Base-by-base conservation (phyloP, 1,140 invertebrate genomes). In the roundworm (Caenorhabditis elegans) region DNA sequence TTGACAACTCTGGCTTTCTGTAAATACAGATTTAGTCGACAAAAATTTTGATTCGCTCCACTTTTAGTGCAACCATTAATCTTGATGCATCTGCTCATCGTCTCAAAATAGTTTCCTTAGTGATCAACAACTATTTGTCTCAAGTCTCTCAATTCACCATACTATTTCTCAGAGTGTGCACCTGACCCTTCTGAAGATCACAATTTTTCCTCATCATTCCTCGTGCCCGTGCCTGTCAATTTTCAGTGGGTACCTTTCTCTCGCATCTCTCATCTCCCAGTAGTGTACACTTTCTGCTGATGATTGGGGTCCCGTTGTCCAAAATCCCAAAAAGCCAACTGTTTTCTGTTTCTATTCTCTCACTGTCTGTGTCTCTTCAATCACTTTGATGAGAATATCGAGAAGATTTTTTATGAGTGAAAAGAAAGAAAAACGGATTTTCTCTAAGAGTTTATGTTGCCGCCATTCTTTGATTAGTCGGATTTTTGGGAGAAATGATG, bases 101-200 rank as follows among this genome's bases (percentile, higher is more conserved):
- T 17, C 60, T 70, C 60, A 43, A 70, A 39, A 70, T 70, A 70
- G 60, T 36, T 26, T 55, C 34, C 26, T 22, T 11, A 70, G 13
- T 13, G 60, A 70, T 70, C 60, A 70, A 70, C 60, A 70, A 70
- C 17, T 70, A 39, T 70, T 34, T 70, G 60, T 22, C 34, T 22
- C 19, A 31, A 13, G 0, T 34, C 17, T 31, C 19, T 60, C 28
- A n/a, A n/a, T n/a, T 43, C 39, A 43, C 15, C 39, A 43, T 43
- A 15, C 39, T 17, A 19, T 34, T 10, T 70, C 26, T 43, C n/a
- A 31, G 10, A 3, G 34, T 70, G 60, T 70, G 60, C 60, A 70
- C 60, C 60, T 70, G 60, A 70, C 60, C 60, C 60, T 70, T 70
- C 60, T 70, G 60, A 19, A 70, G 60, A 70, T 70, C 60, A 70